These are phyloP conservation scores for Darevskia nairensis DNA, from an alignment of 2,797 vertebrate genomes.

Conservation along the genomic window DNA sequence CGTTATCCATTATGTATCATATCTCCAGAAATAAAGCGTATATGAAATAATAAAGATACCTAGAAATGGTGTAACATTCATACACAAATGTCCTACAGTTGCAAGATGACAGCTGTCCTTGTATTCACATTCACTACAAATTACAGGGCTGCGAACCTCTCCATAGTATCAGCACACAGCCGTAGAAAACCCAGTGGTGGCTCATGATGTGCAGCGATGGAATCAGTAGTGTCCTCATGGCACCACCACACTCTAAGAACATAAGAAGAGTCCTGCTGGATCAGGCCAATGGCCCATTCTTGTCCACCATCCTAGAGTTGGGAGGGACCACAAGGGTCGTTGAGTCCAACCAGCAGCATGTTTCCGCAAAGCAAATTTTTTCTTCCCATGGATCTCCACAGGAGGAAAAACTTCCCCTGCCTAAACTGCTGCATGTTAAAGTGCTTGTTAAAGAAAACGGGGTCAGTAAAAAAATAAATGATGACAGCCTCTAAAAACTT, in stretches of 20 bases:
- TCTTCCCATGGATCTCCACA: background rate
- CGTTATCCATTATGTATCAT: background rate
- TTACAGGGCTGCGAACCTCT: background rate
- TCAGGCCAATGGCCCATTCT: too few species aligned
- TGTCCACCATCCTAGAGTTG: too few species aligned
- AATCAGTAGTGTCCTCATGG: too few species aligned
- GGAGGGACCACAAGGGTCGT: too few species aligned
- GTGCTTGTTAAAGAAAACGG: background rate
- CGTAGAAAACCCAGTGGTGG: too few species aligned
- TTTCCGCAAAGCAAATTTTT: background rate
- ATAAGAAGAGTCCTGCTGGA: too few species aligned
- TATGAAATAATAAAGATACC: too few species aligned
- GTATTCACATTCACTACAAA: background rate
- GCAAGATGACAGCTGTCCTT: background rate
- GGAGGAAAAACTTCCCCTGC: background rate
- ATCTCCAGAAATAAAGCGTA: conserved; percentile 1
- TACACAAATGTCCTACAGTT: too few species aligned
- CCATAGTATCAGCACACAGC: background rate
- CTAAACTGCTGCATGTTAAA: background rate
- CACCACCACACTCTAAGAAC: too few species aligned
- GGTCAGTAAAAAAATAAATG: background rate
- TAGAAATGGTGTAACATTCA: too few species aligned
- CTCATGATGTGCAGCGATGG: too few species aligned
- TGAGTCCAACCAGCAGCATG: background rate
- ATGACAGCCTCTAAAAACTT: background rate